Percentiles rank a stretch among this genome's conserved stretches.
phyloP scores from a whole-genome alignment of 2,888 invertebrate genomes.

The Torymus tubicola region DNA sequence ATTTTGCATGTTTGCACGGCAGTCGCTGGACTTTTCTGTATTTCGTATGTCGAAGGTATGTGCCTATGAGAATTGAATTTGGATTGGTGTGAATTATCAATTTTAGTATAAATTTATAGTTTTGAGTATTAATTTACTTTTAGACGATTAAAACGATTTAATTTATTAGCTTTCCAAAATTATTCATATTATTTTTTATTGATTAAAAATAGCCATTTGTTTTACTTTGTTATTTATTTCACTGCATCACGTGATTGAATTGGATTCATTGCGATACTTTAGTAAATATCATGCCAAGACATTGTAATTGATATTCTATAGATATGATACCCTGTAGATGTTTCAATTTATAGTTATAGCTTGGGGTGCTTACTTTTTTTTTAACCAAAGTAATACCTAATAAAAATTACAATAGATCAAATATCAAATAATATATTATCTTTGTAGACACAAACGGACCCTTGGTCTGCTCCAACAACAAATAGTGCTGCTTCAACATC shows the following conservation, averaged over 20 bases:
- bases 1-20: conserved; percentile 62
- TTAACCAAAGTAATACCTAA: background rate
- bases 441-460: conserved; percentile 55
- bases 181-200: too few relatives aligned
- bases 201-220: too few relatives aligned
- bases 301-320: too few relatives aligned
- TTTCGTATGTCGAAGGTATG: conserved; percentile 67
- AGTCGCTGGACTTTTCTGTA: conserved; percentile 73
- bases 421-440: conserved; percentile 9
- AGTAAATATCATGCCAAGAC: too few relatives aligned
- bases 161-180: too few relatives aligned
- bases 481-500: conserved; percentile 63
- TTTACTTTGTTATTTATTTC: too few relatives aligned
- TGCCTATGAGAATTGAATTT: conserved; percentile 39
- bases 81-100: conserved; percentile 11
- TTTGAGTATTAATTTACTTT: too few relatives aligned
- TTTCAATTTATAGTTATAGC: too few relatives aligned
- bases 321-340: too few relatives aligned
- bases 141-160: too few relatives aligned
- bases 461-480: conserved; percentile 64
- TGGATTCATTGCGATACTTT: too few relatives aligned
- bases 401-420: background rate
- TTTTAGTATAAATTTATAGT: background rate
- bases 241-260: too few relatives aligned
- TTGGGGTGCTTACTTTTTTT: background rate